Percentiles rank a stretch among this genome's conserved stretches.
Conservation (phyloP, 35 echinoderm and acorn worm species). For the Apostichopus parvimensis region DNA sequence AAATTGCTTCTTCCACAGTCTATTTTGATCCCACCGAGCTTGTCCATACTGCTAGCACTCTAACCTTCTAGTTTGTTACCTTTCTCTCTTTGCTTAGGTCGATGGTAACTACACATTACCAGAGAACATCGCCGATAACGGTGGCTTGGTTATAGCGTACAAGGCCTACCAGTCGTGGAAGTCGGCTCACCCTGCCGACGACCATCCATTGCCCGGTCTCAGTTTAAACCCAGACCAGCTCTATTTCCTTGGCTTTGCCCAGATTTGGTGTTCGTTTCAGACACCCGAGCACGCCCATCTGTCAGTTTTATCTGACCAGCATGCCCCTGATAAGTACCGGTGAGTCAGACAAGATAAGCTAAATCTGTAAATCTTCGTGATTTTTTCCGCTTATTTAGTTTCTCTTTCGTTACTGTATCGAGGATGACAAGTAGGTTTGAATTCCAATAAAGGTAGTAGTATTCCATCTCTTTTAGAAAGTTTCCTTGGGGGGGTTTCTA, state of each 20-base stretch:
- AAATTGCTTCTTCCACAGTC: neutral
- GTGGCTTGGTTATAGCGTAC: constrained; percentile 70
- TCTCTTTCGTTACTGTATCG: no score
- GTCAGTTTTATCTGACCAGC: constrained; percentile 62
- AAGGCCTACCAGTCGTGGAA: constrained; percentile 73
- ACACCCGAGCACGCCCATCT: constrained; percentile 67
- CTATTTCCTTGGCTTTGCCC: constrained; percentile 82
- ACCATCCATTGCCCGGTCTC: constrained; percentile 31
- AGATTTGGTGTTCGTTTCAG: constrained; percentile 82
- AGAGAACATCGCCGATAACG: constrained; percentile 97
- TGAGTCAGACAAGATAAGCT: constrained; percentile 31
- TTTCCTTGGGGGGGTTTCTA: no score
- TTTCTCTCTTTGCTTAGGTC: constrained; percentile 44
- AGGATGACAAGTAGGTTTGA: no score
- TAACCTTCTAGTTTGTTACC: neutral
- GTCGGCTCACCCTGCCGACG: constrained; percentile 34
- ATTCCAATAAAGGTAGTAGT: no score
- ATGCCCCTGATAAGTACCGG: constrained; percentile 79
- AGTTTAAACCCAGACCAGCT: constrained; percentile 65
- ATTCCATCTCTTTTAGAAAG: no score
- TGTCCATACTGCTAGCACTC: neutral
- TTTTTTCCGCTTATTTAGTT: no score
- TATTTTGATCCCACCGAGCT: neutral
- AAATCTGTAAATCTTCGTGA: no score
- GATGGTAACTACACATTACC: constrained; percentile 75